Evolutionary conservation across 1,140 invertebrate genomes (phyloP), one percentile per base, ranked within the genome.

Genomic region (Dendrolimus kikuchii): DNA sequence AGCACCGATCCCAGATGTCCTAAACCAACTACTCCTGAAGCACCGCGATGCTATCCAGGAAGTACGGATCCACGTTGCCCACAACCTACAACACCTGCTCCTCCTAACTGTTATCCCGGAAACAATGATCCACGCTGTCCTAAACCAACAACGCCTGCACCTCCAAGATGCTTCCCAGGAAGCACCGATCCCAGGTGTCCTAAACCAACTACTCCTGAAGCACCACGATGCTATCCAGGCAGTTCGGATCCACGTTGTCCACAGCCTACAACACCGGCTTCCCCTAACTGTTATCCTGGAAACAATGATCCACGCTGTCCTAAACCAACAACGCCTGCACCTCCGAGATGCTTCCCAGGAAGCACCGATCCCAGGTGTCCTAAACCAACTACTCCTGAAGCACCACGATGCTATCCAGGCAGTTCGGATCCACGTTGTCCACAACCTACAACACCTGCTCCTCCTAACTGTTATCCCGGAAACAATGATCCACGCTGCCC

Each of bases 61-160:
- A 77, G 68, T 9, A 67, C 60, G 6, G 83, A 88, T 71, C 82
- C 84, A 36, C 61, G 82, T 52, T 88, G 86, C 66, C 82, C 83
- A 7, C 61, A 68, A 42, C 58, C 69, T 43, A 60, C 71, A n/a
- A n/a, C n/a, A n/a, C n/a, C 64, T 5, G 57, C 60, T 46, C 59
- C 70, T 55, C 66, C 64, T 4, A 64, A 62, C 5, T 88, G 87
- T 56, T 84, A 71, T 53, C 86, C 86, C 3, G 88, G 88, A 45
- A 77, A 74, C 23, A 23, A 23, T 23, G 23, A 23, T 23, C 23
- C 23, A 23, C 23, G 23, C 23, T 23, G 23, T 23, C 23, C 23
- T 23, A 23, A 23, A 23, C 23, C 23, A 23, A 23, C 23, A 23
- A 23, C 23, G 3, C 23, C 23, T 23, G 23, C 23, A 3, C 23